A percentile compares a stretch with the other conserved stretches of the same genome.
Conservation (phyloP, 1,140 invertebrate genomes). For the Plectus sambesii region DNA sequence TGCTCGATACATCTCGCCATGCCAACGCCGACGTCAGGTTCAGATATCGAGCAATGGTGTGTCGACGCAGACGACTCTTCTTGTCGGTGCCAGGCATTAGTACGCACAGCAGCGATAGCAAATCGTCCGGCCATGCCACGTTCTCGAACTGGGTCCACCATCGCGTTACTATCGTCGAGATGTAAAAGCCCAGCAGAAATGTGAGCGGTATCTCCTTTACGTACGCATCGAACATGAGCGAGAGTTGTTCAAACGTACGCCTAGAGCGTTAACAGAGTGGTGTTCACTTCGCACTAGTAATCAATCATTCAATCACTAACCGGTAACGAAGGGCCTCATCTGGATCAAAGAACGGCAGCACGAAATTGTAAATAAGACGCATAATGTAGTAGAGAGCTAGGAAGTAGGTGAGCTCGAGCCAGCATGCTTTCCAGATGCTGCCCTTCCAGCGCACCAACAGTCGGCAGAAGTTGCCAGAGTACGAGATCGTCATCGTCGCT, state of each 20-base stretch:
- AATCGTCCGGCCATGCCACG: constrained; percentile 23
- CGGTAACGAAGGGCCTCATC: too few relatives aligned
- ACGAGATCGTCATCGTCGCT: constrained; percentile 22
- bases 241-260: constrained; percentile 14
- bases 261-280: background rate
- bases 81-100: constrained; percentile 15
- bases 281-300: background rate
- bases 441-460: constrained; percentile 17
- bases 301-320: constrained; percentile 3
- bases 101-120: constrained; percentile 12
- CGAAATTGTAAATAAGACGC: background rate
- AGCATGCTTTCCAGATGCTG: constrained; percentile 10
- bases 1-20: constrained; percentile 19
- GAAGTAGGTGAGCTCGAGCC: background rate
- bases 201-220: constrained; percentile 34
- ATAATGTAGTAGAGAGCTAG: background rate
- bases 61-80: constrained; percentile 11
- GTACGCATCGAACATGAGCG: constrained; percentile 24
- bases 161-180: constrained; percentile 33
- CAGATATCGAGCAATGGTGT: constrained; percentile 16
- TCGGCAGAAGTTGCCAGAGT: constrained; percentile 15
- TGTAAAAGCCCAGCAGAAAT: constrained; percentile 39
- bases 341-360: background rate
- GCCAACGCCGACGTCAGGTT: constrained; percentile 13
- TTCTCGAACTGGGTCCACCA: constrained; percentile 37